Conservation (phyloP, 1,140 invertebrate species). For the Hetaerina americana region DNA sequence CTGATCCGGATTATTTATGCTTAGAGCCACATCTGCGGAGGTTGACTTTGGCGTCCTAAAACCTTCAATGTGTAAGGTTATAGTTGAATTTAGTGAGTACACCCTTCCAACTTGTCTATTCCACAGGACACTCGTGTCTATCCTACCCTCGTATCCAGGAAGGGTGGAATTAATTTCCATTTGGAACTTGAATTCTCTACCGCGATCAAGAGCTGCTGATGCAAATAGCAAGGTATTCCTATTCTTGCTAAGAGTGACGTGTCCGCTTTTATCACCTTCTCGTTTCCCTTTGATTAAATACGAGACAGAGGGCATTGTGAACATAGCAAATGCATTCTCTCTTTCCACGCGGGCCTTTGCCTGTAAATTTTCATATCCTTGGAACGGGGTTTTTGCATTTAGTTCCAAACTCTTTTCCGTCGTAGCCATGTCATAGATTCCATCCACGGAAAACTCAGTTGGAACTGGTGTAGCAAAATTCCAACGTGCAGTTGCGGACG, state of each 20-base stretch:
- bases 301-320: background rate
- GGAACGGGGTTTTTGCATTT: background rate
- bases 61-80: background rate
- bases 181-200: background rate
- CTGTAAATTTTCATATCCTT: background rate
- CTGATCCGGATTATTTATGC: background rate
- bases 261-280: background rate
- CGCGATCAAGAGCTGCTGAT: no score
- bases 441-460: background rate
- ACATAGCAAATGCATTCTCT: background rate
- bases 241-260: background rate
- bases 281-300: background rate
- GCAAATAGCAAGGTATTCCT: background rate
- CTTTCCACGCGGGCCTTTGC: background rate
- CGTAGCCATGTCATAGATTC: background rate
- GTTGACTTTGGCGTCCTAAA: background rate
- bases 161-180: background rate
- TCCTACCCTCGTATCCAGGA: background rate
- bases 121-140: background rate
- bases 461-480: background rate
- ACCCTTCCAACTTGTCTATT: background rate
- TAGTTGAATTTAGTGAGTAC: background rate
- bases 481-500: background rate
- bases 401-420: background rate
- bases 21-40: background rate